A percentile compares a stretch with the other conserved stretches of the same genome.
phyloP scores from a whole-genome alignment of 2,888 invertebrate genomes.

The Meliscaeva auricollis region DNA sequence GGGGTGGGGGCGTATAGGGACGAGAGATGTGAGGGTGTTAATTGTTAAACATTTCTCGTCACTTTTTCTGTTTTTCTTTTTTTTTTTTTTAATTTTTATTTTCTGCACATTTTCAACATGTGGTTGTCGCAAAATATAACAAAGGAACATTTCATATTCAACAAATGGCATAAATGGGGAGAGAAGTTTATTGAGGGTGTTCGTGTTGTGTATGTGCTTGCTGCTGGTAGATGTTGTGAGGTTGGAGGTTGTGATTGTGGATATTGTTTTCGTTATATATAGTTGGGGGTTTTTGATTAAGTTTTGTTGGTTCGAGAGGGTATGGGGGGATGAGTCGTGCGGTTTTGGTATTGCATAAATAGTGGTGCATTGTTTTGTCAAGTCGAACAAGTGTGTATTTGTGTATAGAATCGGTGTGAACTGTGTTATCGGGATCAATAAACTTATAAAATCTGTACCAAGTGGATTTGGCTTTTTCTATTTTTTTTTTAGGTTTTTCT shows the following conservation, averaged over 20 bases:
- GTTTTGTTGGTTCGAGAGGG: constrained; percentile 39
- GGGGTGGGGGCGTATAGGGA: background rate
- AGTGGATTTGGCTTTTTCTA: constrained; percentile 11
- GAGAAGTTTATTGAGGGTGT: constrained; percentile 37
- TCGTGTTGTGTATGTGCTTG: background rate
- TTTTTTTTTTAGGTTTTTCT: background rate
- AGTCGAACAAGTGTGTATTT: constrained; percentile 13
- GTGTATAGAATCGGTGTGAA: constrained; percentile 9
- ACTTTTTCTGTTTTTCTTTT: too few species aligned
- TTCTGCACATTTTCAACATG: constrained; percentile 67
- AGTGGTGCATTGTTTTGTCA: constrained; percentile 51
- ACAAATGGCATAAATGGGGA: constrained; percentile 66
- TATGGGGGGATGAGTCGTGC: background rate
- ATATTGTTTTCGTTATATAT: constrained; percentile 22
- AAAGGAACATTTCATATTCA: constrained; percentile 70
- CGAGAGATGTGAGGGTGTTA: constrained; percentile 63
- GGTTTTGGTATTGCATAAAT: background rate
- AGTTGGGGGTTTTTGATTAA: constrained; percentile 53
- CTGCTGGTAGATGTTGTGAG: background rate
- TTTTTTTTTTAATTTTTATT: constrained; percentile 39
- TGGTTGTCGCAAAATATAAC: constrained; percentile 75
- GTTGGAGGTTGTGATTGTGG: constrained; percentile 27
- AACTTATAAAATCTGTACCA: constrained; percentile 55
- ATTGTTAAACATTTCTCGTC: constrained; percentile 73
- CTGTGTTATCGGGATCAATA: constrained; percentile 58